Evolutionary conservation across 1,140 invertebrate species (phyloP), one percentile per base, ranked within the genome.

Genomic region (Macrobrachium nipponense): DNA sequence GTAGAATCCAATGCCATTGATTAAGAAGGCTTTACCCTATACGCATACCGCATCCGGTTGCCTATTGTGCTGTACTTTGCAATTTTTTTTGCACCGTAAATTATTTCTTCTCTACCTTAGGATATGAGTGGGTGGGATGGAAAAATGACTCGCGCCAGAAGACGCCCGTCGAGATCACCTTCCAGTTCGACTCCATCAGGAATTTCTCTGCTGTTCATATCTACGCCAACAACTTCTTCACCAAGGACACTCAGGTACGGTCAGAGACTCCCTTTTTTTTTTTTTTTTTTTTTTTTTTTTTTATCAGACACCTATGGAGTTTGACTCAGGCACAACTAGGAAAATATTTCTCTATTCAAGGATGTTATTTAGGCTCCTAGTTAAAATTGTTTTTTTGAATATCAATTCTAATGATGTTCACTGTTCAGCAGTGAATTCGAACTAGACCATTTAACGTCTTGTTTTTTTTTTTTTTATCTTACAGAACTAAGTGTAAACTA

Each of bases 111-210:
- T 89, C 89, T 87, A 91, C 91, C 44, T 43, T 88, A 94, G 95
- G 95, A 59, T 95, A 95, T 90, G 95, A 96, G 90, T 97, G 96
- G 96, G 93, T 97, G 11, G 96, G 96, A 15, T 97, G 96, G 96
- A 93, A 93, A 87, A 95, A 95, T 90, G 94, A 95, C 88, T 93
- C 93, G 6, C 72, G 81, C 60, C 92, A 91, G 18, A 91, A 92
- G 88, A 83, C 92, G 58, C 93, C 93, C 5, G 92, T 94, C 11
- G 94, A 95, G 90, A 93, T 95, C 66, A 92, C 93, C 12, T 96
- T 97, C 90, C 93, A 95, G 90, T 97, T 97, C 91, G 94, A 96
- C 88, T 91, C 91, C 88, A 92, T 94, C 10, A 92, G 95, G 68
- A 96, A 96, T 90, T 96, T 97, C 90, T 94, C 94, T 18, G 93